Evolutionary conservation across 2,113 vertebrate genomes (phyloP).

Genomic region (Prochilodus magdalenae): DNA sequence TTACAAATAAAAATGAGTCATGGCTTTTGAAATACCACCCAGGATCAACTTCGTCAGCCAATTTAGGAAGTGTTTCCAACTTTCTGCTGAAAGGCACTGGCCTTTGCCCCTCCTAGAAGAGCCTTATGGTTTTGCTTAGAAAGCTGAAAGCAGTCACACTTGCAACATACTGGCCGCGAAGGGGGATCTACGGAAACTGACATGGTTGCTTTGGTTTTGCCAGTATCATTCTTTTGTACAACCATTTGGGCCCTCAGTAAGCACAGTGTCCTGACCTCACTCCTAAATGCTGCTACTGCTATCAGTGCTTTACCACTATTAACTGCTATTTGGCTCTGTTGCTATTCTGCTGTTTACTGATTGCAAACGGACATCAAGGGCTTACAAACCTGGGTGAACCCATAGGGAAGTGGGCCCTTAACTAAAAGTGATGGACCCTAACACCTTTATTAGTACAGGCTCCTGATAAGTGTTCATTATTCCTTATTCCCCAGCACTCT

Average conservation of each 20-base stretch:
- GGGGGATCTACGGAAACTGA: background rate
- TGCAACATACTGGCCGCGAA: background rate
- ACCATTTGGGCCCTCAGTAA: background rate
- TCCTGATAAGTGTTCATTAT: too few species aligned
- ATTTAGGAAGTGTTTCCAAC: background rate
- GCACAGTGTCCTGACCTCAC: background rate
- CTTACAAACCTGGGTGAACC: background rate
- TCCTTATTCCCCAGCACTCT: too few species aligned
- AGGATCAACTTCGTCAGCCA: background rate
- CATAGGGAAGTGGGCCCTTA: background rate
- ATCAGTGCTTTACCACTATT: background rate
- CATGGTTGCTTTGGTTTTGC: background rate
- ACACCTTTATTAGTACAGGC: background rate
- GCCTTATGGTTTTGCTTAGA: slow-evolving; percentile 10
- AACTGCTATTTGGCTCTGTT: too few species aligned
- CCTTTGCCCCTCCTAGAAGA: background rate
- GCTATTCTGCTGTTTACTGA: too few species aligned
- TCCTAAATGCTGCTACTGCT: too few species aligned
- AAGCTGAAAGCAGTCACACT: background rate
- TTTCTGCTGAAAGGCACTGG: background rate
- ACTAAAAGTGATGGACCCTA: background rate
- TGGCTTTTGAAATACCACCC: background rate
- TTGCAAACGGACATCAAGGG: background rate
- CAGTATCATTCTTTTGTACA: background rate
- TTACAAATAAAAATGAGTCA: slow-evolving; percentile 21